These are phyloP conservation scores for Protobothrops mucrosquamatus DNA, from an alignment of 2,113 vertebrate species.

Conservation along the genomic window DNA sequence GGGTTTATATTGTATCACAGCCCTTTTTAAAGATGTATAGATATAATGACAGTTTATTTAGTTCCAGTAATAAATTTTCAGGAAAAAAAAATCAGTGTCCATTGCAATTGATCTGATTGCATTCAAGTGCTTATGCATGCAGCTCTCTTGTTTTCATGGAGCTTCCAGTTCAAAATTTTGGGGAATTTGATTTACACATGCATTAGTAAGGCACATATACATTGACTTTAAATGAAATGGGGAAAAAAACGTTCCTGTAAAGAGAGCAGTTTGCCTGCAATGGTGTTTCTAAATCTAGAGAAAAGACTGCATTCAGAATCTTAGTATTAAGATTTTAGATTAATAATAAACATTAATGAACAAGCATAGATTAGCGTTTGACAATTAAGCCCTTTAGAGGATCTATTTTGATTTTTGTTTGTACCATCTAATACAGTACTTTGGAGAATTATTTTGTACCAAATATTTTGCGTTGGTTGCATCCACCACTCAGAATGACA, in stretches of 20 bases:
- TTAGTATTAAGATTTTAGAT: not conserved
- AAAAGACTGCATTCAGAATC: not conserved
- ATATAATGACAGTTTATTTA: not conserved
- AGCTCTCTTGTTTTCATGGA: not conserved
- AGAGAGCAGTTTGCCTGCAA: not conserved
- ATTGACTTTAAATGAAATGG: not conserved
- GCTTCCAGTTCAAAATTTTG: not conserved
- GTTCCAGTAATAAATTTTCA: not conserved
- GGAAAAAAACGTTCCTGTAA: not conserved
- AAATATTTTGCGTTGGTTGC: not conserved
- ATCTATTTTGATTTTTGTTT: not conserved
- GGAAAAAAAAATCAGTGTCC: not conserved
- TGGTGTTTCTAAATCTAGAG: not conserved
- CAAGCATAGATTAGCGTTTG: not conserved
- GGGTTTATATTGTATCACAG: not conserved
- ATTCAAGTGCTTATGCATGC: not conserved
- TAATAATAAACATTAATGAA: not conserved
- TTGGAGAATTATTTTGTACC: not conserved
- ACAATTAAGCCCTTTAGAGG: not conserved
- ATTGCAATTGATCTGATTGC: not conserved
- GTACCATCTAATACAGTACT: not conserved
- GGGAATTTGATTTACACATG: not conserved
- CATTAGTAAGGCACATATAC: not conserved
- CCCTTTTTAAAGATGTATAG: not conserved
- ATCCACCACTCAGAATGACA: not conserved